Conservation (phyloP, 1,140 invertebrate species). For the Aporrectodea caliginosa region DNA sequence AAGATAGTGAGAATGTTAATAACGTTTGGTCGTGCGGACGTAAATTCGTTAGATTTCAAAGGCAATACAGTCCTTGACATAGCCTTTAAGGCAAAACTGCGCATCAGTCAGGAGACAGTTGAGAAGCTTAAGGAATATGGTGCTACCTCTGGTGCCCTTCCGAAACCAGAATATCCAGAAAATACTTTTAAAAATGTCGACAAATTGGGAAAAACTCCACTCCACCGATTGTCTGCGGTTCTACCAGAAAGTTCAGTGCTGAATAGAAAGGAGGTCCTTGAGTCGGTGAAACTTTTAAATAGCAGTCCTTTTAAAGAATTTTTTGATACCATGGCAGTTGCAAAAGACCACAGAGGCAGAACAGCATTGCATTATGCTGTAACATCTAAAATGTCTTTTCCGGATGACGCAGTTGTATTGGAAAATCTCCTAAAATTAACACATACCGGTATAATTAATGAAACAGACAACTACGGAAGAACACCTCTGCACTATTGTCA, state of each 20-base stretch:
- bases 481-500: not conserved
- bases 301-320: not conserved
- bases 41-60: too few species aligned
- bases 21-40: too few species aligned
- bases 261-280: not conserved
- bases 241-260: not conserved
- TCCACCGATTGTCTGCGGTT: not conserved
- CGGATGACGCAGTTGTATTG: too few species aligned
- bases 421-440: too few species aligned
- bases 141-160: too few species aligned
- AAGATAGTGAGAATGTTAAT: not conserved
- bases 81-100: too few species aligned
- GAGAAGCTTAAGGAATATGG: too few species aligned
- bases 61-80: too few species aligned
- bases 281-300: not conserved
- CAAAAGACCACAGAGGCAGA: not conserved
- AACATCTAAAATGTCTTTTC: not conserved
- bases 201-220: not conserved
- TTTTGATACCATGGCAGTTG: not conserved
- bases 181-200: not conserved
- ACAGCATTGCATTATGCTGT: not conserved
- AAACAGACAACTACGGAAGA: not conserved
- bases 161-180: not conserved
- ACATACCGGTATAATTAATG: not conserved
- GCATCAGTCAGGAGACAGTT: too few species aligned